Conservation (phyloP, 92 coral and sea anemone genomes). For the Phenganax marumi region DNA sequence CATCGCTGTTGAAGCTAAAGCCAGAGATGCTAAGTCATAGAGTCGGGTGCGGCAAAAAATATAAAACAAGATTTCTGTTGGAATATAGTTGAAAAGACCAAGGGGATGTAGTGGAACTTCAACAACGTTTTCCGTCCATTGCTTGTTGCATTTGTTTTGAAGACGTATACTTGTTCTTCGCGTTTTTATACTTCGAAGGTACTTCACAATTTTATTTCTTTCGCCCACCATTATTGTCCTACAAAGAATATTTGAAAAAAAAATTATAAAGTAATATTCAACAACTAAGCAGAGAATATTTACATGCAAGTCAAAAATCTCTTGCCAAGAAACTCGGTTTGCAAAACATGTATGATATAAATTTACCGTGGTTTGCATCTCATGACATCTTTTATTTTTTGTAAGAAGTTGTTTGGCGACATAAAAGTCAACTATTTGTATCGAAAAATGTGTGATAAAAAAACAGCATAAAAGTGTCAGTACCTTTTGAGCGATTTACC, state of each 20-base stretch:
- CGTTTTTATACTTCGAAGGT: conserved; percentile 81
- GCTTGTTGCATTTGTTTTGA: conserved; percentile 46
- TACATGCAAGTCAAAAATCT: too few relatives aligned
- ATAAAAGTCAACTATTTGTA: too few relatives aligned
- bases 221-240: neutral
- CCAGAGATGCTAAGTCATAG: conserved; percentile 72
- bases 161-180: conserved; percentile 52
- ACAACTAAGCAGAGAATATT: neutral
- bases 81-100: conserved; percentile 68
- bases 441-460: too few relatives aligned
- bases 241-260: neutral
- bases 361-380: too few relatives aligned
- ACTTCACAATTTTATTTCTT: conserved; percentile 49
- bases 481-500: neutral
- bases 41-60: conserved; percentile 68
- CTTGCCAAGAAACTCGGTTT: too few relatives aligned
- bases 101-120: conserved; percentile 39
- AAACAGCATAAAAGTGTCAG: too few relatives aligned
- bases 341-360: too few relatives aligned
- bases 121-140: conserved; percentile 31
- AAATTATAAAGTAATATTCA: neutral
- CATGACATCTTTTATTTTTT: too few relatives aligned
- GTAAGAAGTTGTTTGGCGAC: too few relatives aligned
- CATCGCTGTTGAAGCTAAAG: conserved; percentile 72
- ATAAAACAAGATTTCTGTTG: conserved; percentile 76